A percentile compares a stretch with the other conserved stretches of the same genome.
Evolutionary conservation across 1,140 invertebrate species (phyloP).

Genomic region (Bombus soroeensis): DNA sequence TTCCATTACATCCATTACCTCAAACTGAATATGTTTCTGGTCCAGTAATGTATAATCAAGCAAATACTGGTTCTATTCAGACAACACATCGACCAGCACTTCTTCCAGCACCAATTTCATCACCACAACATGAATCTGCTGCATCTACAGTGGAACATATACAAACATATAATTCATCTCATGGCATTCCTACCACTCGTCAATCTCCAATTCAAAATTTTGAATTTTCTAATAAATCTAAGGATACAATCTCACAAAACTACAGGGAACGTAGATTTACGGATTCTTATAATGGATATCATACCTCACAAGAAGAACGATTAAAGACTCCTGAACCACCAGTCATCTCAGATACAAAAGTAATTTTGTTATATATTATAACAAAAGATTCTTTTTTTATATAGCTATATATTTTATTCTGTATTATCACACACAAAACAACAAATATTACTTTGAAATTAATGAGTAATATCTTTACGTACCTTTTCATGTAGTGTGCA

Average conservation of each 20-base stretch:
- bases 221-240: conserved; percentile 45
- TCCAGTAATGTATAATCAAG: conserved; percentile 74
- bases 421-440: not conserved
- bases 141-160: conserved; percentile 54
- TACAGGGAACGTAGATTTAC: conserved; percentile 56
- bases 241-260: conserved; percentile 18
- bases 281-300: conserved; percentile 60
- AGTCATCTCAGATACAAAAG: conserved; percentile 80
- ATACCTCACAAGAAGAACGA: conserved; percentile 70
- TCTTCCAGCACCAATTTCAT: conserved; percentile 58
- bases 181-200: conserved; percentile 14
- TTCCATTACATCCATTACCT: conserved; percentile 52
- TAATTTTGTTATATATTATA: conserved; percentile 71
- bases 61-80: conserved; percentile 55
- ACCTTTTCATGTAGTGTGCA: conserved; percentile 18
- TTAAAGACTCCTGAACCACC: conserved; percentile 81
- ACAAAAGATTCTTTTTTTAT: conserved; percentile 23
- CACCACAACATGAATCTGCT: conserved; percentile 78
- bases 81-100: conserved; percentile 35
- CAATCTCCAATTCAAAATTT: conserved; percentile 37
- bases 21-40: conserved; percentile 69
- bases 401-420: conserved; percentile 4
- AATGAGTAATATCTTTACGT: conserved; percentile 28
- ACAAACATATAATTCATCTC: conserved; percentile 43
- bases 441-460: conserved; percentile 16